These are phyloP conservation scores for Stichopus horrens DNA, from an alignment of 53 echinoderm and acorn worm genomes.

Conservation along the genomic window DNA sequence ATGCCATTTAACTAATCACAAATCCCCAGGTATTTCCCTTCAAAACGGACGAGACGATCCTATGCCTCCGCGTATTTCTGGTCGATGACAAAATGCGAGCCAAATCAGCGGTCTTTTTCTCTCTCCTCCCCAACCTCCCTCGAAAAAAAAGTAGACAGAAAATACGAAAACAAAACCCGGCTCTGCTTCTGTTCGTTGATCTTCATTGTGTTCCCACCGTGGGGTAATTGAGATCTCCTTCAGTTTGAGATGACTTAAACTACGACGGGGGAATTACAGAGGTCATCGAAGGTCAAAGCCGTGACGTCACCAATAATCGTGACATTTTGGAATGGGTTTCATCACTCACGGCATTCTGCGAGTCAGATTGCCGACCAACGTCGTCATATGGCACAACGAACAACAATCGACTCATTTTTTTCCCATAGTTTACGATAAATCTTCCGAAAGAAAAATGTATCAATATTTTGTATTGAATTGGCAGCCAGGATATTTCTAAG, in stretches of 20 bases:
- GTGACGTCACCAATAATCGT: slow-evolving; percentile 17
- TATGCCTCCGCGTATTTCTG: neutral
- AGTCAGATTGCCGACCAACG: neutral
- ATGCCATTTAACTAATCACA: slow-evolving; percentile 47
- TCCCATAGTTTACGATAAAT: too few species aligned
- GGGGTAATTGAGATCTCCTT: neutral
- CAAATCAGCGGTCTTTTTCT: neutral
- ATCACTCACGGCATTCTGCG: neutral
- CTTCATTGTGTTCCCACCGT: slow-evolving; percentile 19
- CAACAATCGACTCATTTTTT: too few species aligned
- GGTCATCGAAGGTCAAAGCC: slow-evolving; percentile 24
- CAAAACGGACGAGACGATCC: slow-evolving; percentile 8
- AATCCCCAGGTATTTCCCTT: slow-evolving; percentile 38
- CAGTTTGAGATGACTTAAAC: slow-evolving; percentile 18
- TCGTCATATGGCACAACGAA: neutral
- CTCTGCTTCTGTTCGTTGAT: neutral
- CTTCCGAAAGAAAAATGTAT: too few species aligned
- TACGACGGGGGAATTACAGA: neutral
- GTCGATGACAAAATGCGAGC: slow-evolving; percentile 7
- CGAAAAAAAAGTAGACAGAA: neutral
- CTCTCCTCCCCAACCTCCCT: neutral
- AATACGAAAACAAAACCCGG: neutral
- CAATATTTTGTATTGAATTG: too few species aligned
- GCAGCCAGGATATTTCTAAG: too few species aligned
- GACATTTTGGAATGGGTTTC: neutral